Evolutionary conservation across 2,888 invertebrate genomes (phyloP), one percentile per base, ranked within the genome.

Genomic region (Andrena bucephala): DNA sequence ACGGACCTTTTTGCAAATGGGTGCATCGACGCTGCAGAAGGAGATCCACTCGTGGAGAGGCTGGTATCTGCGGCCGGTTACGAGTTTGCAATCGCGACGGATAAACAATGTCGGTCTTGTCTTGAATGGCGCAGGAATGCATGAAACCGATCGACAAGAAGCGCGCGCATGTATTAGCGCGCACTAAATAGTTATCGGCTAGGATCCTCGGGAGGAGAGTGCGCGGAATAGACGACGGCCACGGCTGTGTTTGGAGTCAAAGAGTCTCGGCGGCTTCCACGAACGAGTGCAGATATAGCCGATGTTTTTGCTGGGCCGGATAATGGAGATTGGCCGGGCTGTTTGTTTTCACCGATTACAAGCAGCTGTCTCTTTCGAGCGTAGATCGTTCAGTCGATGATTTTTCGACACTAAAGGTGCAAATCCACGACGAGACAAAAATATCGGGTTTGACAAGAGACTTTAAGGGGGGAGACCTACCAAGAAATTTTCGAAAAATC

Each of bases 21-120:
- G 42, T 68, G 31, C 54, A 67, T 71, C 66, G 36, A 75, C 36
- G 60, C 70, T 67, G 60, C 24, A 79, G n/a, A 67, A 54, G 65
- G 10, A 31, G 71, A 77, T 77, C 16, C 29, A 10, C 73, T 76
- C 52, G 10, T 42, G 33, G 62, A 20, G 33, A 71, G 66, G 13
- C 48, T 70, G 63, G 69, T 79, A 85, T 86, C 72, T 72, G 52
- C 67, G 85, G 72, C 57, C 77, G 74, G 78, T 84, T 75, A 69
- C 83, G 74, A 85, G 69, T 79, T 74, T 16, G 59, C 77, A 85
- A 85, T 86, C 87, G 67, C 57, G 48, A 29, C 76, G 72, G 59
- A 83, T 83, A 87, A 83, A 89, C 87, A 89, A 89, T 86, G 89
- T 87, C 50, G 74, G 86, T 86, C 88, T 89, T 89, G 88, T 89